Base-by-base conservation (phyloP, 2,797 vertebrate genomes). In the Vultur gryphus region DNA sequence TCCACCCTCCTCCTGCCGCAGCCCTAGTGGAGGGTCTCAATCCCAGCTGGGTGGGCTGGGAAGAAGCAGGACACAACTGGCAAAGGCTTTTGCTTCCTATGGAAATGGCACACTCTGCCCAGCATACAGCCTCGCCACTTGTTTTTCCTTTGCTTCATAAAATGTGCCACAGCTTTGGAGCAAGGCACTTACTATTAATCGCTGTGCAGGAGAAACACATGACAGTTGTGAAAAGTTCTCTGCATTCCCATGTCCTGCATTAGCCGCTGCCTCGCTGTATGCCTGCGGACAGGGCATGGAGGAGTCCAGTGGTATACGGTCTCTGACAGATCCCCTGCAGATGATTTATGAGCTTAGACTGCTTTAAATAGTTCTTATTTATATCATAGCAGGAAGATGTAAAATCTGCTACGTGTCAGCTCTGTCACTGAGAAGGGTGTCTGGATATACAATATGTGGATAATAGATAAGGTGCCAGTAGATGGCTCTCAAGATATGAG, bases 401-500 rank as follows among this genome's bases (percentile, higher is more conserved):
- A 46, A 46, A 52, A 46, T 6, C 76, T 58, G 78, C 52, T 28
- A 2, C 0, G 0, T 73, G 71, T 43, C 87, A 83, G 89, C 81
- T 93, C 78, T 62, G 94, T 29, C 7, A 73, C 55, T 2, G 78
- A 89, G 87, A 69, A 41, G 85, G 14, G 25, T 31, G 72, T 62
- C 83, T 71, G 93, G 52, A 35, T 94, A 15, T 75, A 39, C 59
- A 81, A 5, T 41, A 0, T 14, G 67, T 2, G 88, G 93, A 88
- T 85, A 93, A 69, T 16, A 95, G 95, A 88, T n/a, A 51, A 91
- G 59, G 87, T 97, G 93, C 97, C 97, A 97, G 96, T 80, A 97
- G 97, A 95, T 97, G 97, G 96, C 95, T 97, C 96, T 95, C 97
- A 92, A 95, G 96, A 95, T 93, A 96, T 92, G 93, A 95, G 35